Percentiles rank a stretch among this genome's conserved stretches.
Conservation (phyloP, 2,888 invertebrate species). For the Lasius fuliginosus region DNA sequence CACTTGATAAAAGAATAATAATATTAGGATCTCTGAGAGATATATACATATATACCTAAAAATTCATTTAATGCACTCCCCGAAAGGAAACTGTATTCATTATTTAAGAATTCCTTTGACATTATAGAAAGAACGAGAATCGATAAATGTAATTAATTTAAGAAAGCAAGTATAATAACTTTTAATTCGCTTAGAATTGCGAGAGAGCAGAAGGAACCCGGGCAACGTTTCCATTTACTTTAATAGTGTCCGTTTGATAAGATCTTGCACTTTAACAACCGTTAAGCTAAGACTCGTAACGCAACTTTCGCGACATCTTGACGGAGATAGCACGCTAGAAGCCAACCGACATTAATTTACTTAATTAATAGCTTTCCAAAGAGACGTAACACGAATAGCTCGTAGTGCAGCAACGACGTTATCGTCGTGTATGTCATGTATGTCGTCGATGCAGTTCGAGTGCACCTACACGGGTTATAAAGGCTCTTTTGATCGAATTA, state of each 20-base stretch:
- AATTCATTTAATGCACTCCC: not conserved
- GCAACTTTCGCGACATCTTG: conserved; percentile 25
- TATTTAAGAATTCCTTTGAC: not conserved
- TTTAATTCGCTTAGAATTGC: conserved; percentile 21
- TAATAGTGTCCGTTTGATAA: conserved; percentile 28
- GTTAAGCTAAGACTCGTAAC: conserved; percentile 5
- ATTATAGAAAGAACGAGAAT: not conserved
- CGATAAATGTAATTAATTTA: conserved; percentile 12
- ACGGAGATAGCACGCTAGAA: not conserved
- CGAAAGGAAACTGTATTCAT: conserved; percentile 2
- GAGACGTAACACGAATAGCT: conserved; percentile 1
- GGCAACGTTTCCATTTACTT: conserved; percentile 33
- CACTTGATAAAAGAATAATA: not conserved
- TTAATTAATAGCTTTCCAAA: conserved; percentile 39
- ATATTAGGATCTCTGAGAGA: not conserved
- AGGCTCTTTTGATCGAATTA: conserved; percentile 68
- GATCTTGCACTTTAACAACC: conserved; percentile 24
- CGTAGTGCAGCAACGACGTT: not conserved
- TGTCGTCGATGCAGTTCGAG: conserved; percentile 44
- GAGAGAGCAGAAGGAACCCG: not conserved
- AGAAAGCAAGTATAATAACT: conserved; percentile 33
- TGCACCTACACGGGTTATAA: conserved; percentile 62
- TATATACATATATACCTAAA: not conserved
- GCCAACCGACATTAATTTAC: conserved; percentile 29
- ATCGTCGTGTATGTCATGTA: conserved; percentile 1